Evolutionary conservation across 2,113 vertebrate species (phyloP).

Genomic region (Hippocampus mohnikei): DNA sequence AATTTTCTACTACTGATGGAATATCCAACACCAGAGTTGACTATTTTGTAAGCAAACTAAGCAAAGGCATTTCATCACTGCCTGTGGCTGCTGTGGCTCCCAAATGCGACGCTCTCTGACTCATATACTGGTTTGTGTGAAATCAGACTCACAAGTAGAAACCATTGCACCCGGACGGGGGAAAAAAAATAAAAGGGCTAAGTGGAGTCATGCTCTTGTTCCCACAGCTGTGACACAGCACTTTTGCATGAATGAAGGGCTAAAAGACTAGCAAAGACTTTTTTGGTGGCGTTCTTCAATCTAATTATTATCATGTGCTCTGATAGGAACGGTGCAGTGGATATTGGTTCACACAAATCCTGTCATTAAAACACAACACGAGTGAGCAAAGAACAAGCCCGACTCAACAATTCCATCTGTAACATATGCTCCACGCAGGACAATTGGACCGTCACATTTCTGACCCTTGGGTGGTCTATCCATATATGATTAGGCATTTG

Average conservation of each 20-base stretch:
- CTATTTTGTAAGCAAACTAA: not conserved
- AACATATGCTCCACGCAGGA: not conserved
- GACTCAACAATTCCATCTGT: too few species aligned
- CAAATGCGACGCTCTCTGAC: slow-evolving; percentile 17
- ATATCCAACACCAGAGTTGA: not conserved
- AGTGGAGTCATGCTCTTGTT: slow-evolving; percentile 65
- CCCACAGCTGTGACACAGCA: slow-evolving; percentile 63
- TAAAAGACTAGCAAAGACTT: slow-evolving; percentile 9
- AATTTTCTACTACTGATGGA: not conserved
- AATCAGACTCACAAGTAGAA: slow-evolving; percentile 30
- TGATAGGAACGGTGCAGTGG: not conserved
- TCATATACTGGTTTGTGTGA: slow-evolving; percentile 3
- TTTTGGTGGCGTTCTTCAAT: not conserved
- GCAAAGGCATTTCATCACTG: not conserved
- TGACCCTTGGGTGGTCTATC: not conserved
- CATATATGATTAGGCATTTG: not conserved
- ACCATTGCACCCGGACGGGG: slow-evolving; percentile 22
- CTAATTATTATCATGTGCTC: not conserved
- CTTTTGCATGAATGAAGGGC: slow-evolving; percentile 7
- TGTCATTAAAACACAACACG: not conserved
- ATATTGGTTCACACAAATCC: not conserved
- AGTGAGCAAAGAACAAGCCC: not conserved
- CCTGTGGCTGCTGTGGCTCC: not conserved
- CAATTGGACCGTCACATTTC: not conserved
- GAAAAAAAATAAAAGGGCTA: slow-evolving; percentile 29